Evolutionary conservation across 1,140 invertebrate genomes (phyloP), one percentile per base, ranked within the genome.

Genomic region (Drosophila busckii): DNA sequence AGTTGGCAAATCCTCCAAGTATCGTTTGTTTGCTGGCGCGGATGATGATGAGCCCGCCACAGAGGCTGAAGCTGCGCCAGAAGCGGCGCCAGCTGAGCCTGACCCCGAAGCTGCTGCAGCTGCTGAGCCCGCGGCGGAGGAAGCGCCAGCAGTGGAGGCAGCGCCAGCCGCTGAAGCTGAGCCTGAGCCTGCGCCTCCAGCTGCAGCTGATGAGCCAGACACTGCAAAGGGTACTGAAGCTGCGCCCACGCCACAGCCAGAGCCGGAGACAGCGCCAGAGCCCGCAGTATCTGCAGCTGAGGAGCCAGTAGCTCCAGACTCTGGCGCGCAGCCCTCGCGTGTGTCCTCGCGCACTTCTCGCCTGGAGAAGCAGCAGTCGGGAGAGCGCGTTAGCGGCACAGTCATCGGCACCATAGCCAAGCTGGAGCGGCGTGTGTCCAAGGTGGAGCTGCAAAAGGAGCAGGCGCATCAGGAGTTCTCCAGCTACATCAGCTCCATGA

Each of bases 391-490:
- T 2, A 68, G 82, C 0, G 42, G 52, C 4, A 34, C 52, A 2
- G 7, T 56, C 10, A 35, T 56, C 1, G 65, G 64, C 0, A 63
- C 63, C 0, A 4, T 70, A 15, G n/a, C 31, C 10, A 52, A 25
- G 2, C n/a, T 78, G 4, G 73, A 78, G 12, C 48, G 34, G 2
- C 73, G 73, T 2, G 2, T 82, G 1, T 82, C 75, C 4, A 59
- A 45, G 15, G 45, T 75, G 1, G 75, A 82, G n/a, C 5, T 82
- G 32, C 52, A 52, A 5, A 82, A 70, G 44, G 75, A 80, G 10
- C 60, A 61, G 10, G 50, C 62, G 17, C 10, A n/a, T 1, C 9
- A 62, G 9, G 75, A 82, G 15, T 37, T 44, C 3, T 49, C 59
- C 12, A 10, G 28, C 0, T 61, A 65, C 9, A 10, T 50, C 0